Conservation (phyloP, 2,888 invertebrate species). For the Cerastis rubricosa region DNA sequence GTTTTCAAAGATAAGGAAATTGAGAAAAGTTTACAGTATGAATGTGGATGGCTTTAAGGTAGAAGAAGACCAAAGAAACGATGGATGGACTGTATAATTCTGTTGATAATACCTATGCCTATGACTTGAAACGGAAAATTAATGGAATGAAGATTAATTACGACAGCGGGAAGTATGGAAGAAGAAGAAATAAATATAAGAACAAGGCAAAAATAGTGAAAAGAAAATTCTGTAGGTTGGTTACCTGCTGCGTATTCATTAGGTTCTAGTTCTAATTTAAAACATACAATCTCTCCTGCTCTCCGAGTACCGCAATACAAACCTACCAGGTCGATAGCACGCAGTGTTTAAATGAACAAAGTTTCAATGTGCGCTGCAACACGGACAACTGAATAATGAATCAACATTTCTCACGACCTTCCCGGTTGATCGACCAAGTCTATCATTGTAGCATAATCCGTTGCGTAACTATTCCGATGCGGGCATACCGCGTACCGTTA, state of each 20-base stretch:
- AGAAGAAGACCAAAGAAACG: not conserved
- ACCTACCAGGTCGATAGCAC: slow-evolving; percentile 26
- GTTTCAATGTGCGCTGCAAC: slow-evolving; percentile 51
- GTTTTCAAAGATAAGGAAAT: not conserved
- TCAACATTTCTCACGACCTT: slow-evolving; percentile 74
- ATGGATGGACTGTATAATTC: not conserved
- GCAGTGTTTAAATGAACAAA: slow-evolving; percentile 22
- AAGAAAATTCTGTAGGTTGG: not conserved
- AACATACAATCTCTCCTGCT: not conserved
- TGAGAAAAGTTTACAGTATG: not conserved
- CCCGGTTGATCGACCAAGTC: slow-evolving; percentile 72
- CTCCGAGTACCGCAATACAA: slow-evolving; percentile 5
- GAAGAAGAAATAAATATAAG: not conserved
- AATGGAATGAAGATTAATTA: not conserved
- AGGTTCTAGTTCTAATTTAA: not conserved
- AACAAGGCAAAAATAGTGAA: not conserved
- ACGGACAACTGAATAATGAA: slow-evolving; percentile 52
- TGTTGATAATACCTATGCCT: not conserved
- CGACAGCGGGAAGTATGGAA: not conserved
- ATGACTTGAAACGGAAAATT: not conserved
- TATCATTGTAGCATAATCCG: slow-evolving; percentile 63
- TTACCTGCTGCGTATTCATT: not conserved
- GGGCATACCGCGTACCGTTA: slow-evolving; percentile 70
- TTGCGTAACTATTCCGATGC: slow-evolving; percentile 67
- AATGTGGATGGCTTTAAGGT: not conserved